phyloP scores from a whole-genome alignment of 2,888 invertebrate species.

The Dichetophora obliterata region DNA sequence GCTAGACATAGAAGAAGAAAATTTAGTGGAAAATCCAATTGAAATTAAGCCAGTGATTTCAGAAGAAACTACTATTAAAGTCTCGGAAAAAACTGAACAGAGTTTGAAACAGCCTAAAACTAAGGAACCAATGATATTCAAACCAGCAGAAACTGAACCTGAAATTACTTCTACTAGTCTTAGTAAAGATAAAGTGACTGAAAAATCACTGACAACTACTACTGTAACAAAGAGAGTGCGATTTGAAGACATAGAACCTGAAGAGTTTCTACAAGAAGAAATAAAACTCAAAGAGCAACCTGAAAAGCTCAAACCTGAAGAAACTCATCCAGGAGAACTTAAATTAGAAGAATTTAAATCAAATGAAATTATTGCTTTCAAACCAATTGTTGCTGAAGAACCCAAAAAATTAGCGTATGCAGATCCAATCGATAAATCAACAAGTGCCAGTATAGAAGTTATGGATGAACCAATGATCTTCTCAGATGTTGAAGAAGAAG shows the following conservation, averaged over 20 bases:
- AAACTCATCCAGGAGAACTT: conserved; percentile 18
- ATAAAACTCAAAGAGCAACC: background rate
- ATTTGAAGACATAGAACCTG: background rate
- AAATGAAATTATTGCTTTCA: background rate
- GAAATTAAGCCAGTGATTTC: background rate
- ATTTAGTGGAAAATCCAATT: background rate
- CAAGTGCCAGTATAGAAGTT: conserved; percentile 62
- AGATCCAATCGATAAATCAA: conserved; percentile 57
- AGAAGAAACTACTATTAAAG: background rate
- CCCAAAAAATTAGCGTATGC: conserved; percentile 52
- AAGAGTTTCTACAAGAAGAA: conserved; percentile 34
- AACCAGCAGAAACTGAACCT: background rate
- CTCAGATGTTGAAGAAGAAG: conserved; percentile 58
- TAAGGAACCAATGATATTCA: background rate
- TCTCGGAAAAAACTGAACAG: background rate
- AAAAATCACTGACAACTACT: background rate
- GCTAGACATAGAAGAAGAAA: background rate
- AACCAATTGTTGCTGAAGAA: background rate
- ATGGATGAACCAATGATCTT: conserved; percentile 64
- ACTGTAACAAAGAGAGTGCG: background rate
- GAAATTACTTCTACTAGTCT: background rate
- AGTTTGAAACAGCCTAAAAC: background rate
- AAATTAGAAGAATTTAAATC: background rate
- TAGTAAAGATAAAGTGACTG: background rate
- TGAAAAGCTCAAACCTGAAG: background rate